These are phyloP conservation scores for Dryoscopus gambensis DNA, from an alignment of 2,113 vertebrate genomes.

Conservation along the genomic window DNA sequence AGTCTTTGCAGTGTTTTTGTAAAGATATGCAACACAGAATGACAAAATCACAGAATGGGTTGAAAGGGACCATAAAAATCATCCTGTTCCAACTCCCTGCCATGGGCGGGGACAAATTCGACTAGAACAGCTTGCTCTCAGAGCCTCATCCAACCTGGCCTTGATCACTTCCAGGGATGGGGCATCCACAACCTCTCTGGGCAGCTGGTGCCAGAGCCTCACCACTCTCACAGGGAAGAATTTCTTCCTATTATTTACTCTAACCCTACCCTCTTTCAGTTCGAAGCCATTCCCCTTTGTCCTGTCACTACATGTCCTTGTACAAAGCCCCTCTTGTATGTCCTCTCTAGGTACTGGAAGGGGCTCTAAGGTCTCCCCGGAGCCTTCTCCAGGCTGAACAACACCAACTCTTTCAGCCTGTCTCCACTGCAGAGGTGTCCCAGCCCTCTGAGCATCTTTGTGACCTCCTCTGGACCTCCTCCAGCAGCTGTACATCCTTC, in stretches of 20 bases:
- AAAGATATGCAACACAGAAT: not conserved
- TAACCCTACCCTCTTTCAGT: not conserved
- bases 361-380: not conserved
- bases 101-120: not conserved
- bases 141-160: too few relatives aligned
- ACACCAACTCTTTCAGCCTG: not conserved
- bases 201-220: not conserved
- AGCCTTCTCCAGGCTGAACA: not conserved
- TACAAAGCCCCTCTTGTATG: not conserved
- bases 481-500: not conserved
- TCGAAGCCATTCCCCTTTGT: not conserved
- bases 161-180: not conserved
- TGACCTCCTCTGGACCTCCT: not conserved
- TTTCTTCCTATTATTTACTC: not conserved
- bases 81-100: fast-evolving
- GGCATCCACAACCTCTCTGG: too few relatives aligned
- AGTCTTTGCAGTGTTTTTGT: not conserved
- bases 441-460: not conserved
- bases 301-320: not conserved
- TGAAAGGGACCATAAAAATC: not conserved
- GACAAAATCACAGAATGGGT: not conserved
- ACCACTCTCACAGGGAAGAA: not conserved
- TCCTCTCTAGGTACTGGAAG: not conserved
- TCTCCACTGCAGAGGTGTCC: not conserved
- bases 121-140: not conserved